Conservation (phyloP, 2,113 vertebrate species). For the Erinaceus europaeus region DNA sequence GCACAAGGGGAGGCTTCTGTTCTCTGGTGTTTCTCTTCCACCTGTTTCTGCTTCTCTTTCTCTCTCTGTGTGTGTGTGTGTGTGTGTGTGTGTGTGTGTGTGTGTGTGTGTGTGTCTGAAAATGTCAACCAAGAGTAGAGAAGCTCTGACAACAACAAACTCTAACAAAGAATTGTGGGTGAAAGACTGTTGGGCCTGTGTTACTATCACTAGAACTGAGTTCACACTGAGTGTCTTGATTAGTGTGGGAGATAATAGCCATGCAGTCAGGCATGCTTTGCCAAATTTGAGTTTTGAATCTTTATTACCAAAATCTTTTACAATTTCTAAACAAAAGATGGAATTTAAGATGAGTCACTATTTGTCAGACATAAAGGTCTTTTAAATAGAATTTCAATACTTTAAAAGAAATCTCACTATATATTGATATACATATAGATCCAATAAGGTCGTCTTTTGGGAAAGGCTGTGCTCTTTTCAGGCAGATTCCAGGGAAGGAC, state of each 20-base stretch:
- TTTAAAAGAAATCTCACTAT: background rate
- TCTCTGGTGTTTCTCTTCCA: no score
- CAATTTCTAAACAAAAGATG: background rate
- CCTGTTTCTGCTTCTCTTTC: no score
- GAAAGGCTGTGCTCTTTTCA: background rate
- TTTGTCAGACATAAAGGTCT: background rate
- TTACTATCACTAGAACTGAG: background rate
- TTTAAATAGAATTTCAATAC: background rate
- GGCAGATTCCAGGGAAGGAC: background rate
- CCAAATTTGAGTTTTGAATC: slow-evolving; percentile 2
- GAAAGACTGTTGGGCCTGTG: background rate
- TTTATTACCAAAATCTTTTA: background rate
- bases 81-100: no score
- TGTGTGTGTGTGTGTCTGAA: no score
- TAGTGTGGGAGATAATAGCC: background rate
- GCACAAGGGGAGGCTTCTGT: no score
- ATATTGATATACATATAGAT: background rate
- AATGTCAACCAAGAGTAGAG: no score
- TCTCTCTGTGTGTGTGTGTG: no score
- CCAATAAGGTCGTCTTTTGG: background rate
- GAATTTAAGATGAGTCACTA: background rate
- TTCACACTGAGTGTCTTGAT: background rate
- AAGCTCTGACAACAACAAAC: no score
- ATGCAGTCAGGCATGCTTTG: background rate
- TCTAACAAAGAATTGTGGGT: background rate